phyloP scores from a whole-genome alignment of 2,113 vertebrate genomes.

The Gasterosteus aculeatus region DNA sequence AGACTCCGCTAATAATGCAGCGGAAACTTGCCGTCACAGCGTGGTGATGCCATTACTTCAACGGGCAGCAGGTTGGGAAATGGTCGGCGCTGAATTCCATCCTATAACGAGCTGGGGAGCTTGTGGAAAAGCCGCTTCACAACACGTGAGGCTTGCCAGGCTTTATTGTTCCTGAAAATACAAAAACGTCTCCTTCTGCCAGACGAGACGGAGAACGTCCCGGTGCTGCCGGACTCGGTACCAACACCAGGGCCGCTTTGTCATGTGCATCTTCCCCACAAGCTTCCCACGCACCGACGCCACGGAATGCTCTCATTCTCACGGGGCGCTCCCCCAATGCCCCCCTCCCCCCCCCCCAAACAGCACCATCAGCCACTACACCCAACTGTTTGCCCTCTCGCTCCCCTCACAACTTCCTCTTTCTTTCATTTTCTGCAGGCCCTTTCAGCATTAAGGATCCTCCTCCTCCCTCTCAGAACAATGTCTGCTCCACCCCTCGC shows the following conservation, averaged over 20 bases:
- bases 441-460: conserved; percentile 63
- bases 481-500: conserved; percentile 65
- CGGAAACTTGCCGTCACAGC: not conserved
- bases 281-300: conserved; percentile 58
- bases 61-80: conserved; percentile 10
- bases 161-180: conserved; percentile 27
- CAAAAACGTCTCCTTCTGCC: conserved; percentile 46
- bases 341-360: conserved; percentile 15
- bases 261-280: conserved; percentile 61
- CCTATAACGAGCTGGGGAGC: not conserved
- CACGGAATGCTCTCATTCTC: conserved; percentile 67
- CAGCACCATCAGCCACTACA: conserved; percentile 26
- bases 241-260: conserved; percentile 56
- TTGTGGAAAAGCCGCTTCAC: conserved; percentile 8
- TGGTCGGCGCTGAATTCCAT: not conserved
- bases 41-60: not conserved
- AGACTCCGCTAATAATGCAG: not conserved
- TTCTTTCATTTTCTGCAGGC: conserved; percentile 68
- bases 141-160: conserved; percentile 6
- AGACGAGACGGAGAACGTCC: conserved; percentile 26
- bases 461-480: conserved; percentile 67
- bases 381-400: conserved; percentile 67
- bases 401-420: conserved; percentile 70
- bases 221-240: conserved; percentile 41
- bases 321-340: conserved; percentile 46